These are phyloP conservation scores for Lacerta agilis DNA, from an alignment of 2,797 vertebrate genomes.

Conservation along the genomic window DNA sequence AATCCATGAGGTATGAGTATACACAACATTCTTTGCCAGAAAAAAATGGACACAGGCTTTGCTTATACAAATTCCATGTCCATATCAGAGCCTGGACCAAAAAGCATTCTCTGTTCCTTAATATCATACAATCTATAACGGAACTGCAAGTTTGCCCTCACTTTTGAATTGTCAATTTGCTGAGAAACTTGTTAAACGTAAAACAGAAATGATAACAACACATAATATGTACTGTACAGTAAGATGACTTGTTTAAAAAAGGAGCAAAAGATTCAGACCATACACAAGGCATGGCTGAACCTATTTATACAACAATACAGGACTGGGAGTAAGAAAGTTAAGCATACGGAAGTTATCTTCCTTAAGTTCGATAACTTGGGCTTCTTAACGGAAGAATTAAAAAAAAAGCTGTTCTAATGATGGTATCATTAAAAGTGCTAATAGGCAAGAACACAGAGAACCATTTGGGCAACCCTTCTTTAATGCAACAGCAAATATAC, in stretches of 20 bases:
- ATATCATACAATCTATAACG: not conserved
- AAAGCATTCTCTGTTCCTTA: not conserved
- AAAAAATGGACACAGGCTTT: not conserved
- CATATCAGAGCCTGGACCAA: no score
- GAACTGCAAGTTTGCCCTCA: not conserved
- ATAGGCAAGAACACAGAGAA: constrained; percentile 28
- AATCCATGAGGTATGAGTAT: not conserved
- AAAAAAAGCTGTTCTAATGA: constrained; percentile 39
- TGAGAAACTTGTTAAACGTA: not conserved
- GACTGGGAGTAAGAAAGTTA: not conserved
- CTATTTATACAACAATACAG: not conserved
- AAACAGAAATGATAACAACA: not conserved
- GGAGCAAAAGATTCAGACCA: not conserved
- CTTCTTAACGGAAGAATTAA: constrained; percentile 9
- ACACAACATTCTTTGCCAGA: not conserved
- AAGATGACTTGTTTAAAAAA: not conserved
- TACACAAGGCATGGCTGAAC: not conserved
- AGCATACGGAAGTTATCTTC: not conserved
- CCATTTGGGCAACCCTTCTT: not conserved
- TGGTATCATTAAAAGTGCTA: constrained; percentile 20
- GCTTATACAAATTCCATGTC: not conserved
- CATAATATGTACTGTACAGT: not conserved
- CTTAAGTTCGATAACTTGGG: not conserved
- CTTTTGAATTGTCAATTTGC: not conserved
- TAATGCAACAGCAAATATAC: not conserved